phyloP scores from a whole-genome alignment of 2,113 vertebrate species.

The Cinclus cinclus region DNA sequence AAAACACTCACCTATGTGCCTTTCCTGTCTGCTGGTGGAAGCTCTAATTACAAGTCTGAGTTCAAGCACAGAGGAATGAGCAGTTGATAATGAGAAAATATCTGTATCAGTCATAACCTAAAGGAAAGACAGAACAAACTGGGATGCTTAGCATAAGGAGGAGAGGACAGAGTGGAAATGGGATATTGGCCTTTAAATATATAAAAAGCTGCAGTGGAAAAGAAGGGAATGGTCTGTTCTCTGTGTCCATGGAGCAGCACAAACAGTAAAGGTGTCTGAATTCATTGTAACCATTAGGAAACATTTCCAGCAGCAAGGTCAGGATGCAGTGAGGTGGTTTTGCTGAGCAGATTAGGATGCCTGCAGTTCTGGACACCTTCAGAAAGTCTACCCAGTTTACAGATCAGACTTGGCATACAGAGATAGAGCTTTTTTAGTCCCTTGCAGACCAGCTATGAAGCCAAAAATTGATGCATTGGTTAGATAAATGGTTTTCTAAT shows the following conservation, averaged over 20 bases:
- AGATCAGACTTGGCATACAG: not conserved
- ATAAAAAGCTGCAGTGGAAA: not conserved
- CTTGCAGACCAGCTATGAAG: not conserved
- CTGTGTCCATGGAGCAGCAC: rapidly evolving
- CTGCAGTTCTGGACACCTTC: not conserved
- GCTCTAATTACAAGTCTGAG: constrained; percentile 48
- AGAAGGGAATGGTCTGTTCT: not conserved
- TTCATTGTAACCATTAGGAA: not conserved
- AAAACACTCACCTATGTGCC: not conserved
- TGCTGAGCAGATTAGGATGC: not conserved
- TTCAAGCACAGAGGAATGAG: constrained; percentile 45
- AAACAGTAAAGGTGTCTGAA: not conserved
- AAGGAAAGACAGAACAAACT: not conserved
- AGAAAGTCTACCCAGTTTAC: not conserved
- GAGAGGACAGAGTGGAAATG: not conserved
- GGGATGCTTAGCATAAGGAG: not conserved
- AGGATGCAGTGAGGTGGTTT: not conserved
- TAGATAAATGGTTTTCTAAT: not conserved
- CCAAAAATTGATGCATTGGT: not conserved
- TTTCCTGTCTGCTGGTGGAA: constrained; percentile 62
- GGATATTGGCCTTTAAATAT: not conserved
- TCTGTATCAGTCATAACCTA: not conserved
- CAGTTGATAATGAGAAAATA: not conserved
- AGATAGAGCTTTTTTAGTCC: not conserved
- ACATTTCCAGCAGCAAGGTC: not conserved